Percentiles rank a stretch among this genome's conserved stretches.
phyloP scores from a whole-genome alignment of 2,888 invertebrate genomes.

The Xylophagus ater region DNA sequence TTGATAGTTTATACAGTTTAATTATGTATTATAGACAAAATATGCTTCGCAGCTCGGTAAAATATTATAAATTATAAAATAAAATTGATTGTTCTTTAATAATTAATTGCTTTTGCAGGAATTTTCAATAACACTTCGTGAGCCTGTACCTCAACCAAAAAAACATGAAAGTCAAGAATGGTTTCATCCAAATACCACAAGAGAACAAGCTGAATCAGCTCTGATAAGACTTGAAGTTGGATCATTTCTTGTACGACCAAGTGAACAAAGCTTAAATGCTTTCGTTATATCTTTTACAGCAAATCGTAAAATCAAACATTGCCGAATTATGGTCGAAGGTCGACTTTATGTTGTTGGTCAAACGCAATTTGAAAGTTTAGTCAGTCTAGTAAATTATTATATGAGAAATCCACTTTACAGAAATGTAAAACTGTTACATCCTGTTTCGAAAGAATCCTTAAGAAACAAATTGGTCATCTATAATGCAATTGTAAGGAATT shows the following conservation, averaged over 20 bases:
- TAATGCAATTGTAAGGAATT: constrained; percentile 19
- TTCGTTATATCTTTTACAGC: constrained; percentile 89
- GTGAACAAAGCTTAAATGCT: constrained; percentile 72
- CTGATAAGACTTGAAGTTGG: constrained; percentile 79
- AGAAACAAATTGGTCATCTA: constrained; percentile 28
- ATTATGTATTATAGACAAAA: constrained; percentile 82
- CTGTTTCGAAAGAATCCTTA: constrained; percentile 67
- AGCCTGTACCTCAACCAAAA: constrained; percentile 90
- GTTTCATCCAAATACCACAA: constrained; percentile 74
- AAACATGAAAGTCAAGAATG: constrained; percentile 89
- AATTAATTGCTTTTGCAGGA: constrained; percentile 42
- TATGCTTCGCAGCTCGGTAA: constrained; percentile 71
- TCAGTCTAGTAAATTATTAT: constrained; percentile 86
- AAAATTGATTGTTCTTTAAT: not conserved
- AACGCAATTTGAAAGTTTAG: constrained; percentile 90
- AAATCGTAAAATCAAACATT: constrained; percentile 92
- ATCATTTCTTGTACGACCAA: constrained; percentile 86
- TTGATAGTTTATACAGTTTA: constrained; percentile 84
- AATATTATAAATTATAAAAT: too few species aligned
- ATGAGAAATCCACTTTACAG: constrained; percentile 83
- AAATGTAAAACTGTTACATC: constrained; percentile 75
- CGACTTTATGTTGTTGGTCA: constrained; percentile 82
- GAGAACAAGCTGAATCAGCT: constrained; percentile 79
- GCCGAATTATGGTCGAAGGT: constrained; percentile 87
- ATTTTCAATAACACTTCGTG: constrained; percentile 74